Base-by-base conservation (phyloP, 1,140 invertebrate species). In the Macrocentrus cingulum region DNA sequence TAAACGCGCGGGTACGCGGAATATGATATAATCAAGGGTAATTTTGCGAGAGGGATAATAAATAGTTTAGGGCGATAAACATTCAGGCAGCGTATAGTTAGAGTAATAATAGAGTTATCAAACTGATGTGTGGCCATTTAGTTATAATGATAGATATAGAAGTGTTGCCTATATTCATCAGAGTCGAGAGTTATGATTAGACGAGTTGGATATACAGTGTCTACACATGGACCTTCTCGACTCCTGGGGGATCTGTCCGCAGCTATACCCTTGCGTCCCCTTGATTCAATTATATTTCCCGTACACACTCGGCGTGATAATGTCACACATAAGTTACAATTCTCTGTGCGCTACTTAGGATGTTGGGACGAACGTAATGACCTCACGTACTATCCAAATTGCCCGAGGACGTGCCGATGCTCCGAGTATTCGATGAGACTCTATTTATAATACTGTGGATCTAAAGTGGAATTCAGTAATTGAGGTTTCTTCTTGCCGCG, bases 271-370 rank as follows among this genome's bases (percentile, higher is more conserved):
- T 29, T 34, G 19, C 34, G 32, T 48, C 54, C 13, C 29, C 44
- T 29, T 48, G 42, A 55, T 55, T 56, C 39, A 56, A 56, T 56
- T 56, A 48, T 56, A 56, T 29, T 55, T 55, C 19, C 25, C 11
- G 41, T 13, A 23, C 41, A 44, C 22, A 54, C 39, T 42, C 39
- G 20, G 20, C 36, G 20, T 42, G 37, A 37, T 16, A 42, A 42
- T 42, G 18, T 42, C 41, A 46, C 36, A 41, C 34, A 54, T 23
- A 23, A 54, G 34, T 54, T 41, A 54, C 51, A 44, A 54, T 39
- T 42, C 23, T 39, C 39, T 42, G 18, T 16, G 18, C n/a, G 41
- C n/a, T 16, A 42, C 41, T 5, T 42, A 16, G 20, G 36, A 54
- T 39, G 36, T 22, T 54, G 39, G 37, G 39, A 42, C 15, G 48